Evolutionary conservation across 2,888 invertebrate species (phyloP).

Genomic region (Camptogramma bilineatum): DNA sequence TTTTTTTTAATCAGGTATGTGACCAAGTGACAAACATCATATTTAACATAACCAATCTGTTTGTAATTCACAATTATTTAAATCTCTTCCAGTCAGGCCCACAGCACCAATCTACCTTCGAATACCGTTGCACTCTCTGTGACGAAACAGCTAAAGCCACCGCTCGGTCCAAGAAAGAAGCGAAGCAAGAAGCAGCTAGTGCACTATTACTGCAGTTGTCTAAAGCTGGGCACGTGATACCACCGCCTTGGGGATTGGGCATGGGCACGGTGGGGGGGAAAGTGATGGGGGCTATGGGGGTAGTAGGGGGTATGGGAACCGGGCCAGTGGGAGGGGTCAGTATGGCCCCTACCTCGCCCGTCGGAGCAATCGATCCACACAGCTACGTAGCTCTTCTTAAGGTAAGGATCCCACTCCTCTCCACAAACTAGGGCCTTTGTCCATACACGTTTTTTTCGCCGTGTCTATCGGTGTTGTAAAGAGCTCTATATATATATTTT

Average conservation of each 20-base stretch:
- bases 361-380: neutral
- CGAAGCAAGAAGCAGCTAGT: constrained; percentile 15
- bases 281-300: neutral
- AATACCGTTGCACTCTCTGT: constrained; percentile 17
- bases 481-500: too few species aligned
- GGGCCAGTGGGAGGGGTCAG: neutral
- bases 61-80: too few species aligned
- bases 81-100: constrained; percentile 18
- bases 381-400: constrained; percentile 28
- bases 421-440: too few species aligned
- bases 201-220: constrained; percentile 9
- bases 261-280: neutral
- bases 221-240: constrained; percentile 4
- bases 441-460: too few species aligned
- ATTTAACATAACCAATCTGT: too few species aligned
- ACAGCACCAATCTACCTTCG: constrained; percentile 17
- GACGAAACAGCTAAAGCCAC: neutral
- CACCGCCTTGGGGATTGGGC: constrained; percentile 16
- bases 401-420: neutral
- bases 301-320: neutral
- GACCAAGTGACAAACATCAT: too few species aligned
- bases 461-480: too few species aligned
- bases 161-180: constrained; percentile 23
- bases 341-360: neutral
- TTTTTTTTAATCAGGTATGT: too few species aligned